Conservation (phyloP, 1,140 invertebrate species). For the Alviniconcha marisindica region DNA sequence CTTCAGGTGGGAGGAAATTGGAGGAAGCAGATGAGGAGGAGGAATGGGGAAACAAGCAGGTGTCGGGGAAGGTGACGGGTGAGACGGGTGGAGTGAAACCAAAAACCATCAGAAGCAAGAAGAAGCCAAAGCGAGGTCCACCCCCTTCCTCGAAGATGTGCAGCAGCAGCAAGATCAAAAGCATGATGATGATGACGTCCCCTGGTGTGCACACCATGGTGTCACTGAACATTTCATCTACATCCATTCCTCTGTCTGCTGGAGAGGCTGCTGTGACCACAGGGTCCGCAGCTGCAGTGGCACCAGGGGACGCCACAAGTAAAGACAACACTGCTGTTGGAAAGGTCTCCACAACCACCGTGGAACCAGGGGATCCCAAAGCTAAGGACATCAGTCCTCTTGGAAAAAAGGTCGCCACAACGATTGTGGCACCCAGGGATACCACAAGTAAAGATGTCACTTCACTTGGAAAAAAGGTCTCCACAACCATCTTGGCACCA, state of each 20-base stretch:
- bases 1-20: background rate
- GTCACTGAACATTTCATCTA: constrained; percentile 16
- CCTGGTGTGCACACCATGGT: constrained; percentile 20
- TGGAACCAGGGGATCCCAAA: background rate
- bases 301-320: background rate
- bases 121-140: constrained; percentile 16
- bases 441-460: too few relatives aligned
- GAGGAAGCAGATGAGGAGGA: background rate
- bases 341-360: background rate
- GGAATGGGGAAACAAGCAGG: background rate
- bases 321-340: background rate
- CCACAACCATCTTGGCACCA: too few relatives aligned
- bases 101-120: background rate
- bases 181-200: constrained; percentile 34
- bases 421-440: too few relatives aligned
- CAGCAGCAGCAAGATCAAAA: constrained; percentile 14
- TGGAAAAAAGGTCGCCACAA: background rate
- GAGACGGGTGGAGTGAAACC: background rate
- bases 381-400: background rate
- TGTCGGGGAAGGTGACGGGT: background rate
- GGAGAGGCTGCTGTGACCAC: background rate
- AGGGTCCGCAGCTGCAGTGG: background rate
- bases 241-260: background rate
- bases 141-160: background rate
- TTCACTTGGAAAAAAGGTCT: too few relatives aligned